phyloP scores from a whole-genome alignment of 2,888 invertebrate genomes.

The Griposia aprilina region DNA sequence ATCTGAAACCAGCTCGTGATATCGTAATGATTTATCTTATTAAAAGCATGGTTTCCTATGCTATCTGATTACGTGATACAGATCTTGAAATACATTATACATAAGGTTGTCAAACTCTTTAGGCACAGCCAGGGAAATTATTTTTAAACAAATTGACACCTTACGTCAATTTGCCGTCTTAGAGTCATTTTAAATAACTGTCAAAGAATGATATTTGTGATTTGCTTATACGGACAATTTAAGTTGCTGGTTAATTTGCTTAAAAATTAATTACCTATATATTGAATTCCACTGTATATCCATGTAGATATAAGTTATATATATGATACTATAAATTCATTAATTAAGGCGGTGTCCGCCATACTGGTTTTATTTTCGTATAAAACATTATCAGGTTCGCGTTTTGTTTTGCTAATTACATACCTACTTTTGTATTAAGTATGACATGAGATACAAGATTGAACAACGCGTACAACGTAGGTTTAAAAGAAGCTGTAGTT shows the following conservation, averaged over 20 bases:
- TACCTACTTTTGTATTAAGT: too few species aligned
- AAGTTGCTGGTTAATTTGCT: neutral
- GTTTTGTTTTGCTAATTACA: neutral
- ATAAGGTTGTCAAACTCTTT: neutral
- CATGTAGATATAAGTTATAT: neutral
- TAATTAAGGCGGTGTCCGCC: neutral
- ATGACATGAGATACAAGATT: neutral
- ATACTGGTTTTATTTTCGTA: neutral
- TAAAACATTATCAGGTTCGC: neutral
- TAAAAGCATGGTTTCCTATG: constrained; percentile 24
- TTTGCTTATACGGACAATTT: neutral
- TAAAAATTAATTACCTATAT: neutral
- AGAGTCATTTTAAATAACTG: neutral
- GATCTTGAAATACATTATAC: constrained; percentile 5
- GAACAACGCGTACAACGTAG: neutral
- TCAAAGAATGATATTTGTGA: neutral
- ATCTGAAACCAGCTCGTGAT: constrained; percentile 29
- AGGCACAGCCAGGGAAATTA: neutral
- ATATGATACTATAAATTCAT: too few species aligned
- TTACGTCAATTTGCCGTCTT: neutral
- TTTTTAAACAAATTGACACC: neutral
- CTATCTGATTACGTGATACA: constrained; percentile 7
- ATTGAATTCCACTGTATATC: neutral
- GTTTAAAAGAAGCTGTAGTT: neutral
- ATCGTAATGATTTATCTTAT: constrained; percentile 26